A percentile compares a stretch with the other conserved stretches of the same genome.
Conservation (phyloP, 2,113 vertebrate species). For the Rissa tridactyla region DNA sequence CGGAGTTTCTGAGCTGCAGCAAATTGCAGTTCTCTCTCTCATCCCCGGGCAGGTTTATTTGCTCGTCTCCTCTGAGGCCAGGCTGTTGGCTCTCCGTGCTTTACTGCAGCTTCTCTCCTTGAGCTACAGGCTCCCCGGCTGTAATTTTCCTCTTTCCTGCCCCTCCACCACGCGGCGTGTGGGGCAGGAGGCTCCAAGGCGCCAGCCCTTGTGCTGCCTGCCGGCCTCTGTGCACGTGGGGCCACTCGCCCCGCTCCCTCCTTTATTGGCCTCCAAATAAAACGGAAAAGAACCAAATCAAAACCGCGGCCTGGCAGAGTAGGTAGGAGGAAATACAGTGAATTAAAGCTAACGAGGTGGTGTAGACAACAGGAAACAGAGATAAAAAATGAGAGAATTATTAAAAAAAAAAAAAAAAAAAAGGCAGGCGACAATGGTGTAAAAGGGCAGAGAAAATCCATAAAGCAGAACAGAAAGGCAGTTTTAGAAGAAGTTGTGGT, state of each 20-base stretch:
- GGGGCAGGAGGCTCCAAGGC: background rate
- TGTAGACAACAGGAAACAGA: background rate
- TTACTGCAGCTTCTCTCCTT: background rate
- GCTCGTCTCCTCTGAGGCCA: background rate
- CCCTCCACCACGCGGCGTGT: accelerated
- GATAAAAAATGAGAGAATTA: background rate
- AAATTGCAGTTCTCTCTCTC: background rate
- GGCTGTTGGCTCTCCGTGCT: background rate
- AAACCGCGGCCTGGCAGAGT: background rate
- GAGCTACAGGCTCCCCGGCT: background rate
- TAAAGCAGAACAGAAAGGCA: background rate
- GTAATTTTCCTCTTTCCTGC: background rate
- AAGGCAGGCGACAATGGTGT: background rate
- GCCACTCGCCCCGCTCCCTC: background rate
- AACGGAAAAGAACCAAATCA: background rate
- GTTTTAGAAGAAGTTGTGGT: background rate
- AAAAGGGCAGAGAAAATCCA: background rate
- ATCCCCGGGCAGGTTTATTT: background rate
- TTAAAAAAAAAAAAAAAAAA: background rate
- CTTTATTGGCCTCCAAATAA: background rate
- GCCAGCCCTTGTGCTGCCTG: background rate
- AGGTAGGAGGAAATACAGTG: background rate
- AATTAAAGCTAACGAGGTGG: background rate
- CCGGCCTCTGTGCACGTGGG: background rate
- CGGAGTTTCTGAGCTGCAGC: background rate